These are phyloP conservation scores for Sminthurides bifidus DNA, from an alignment of 1,140 invertebrate species.

Conservation along the genomic window DNA sequence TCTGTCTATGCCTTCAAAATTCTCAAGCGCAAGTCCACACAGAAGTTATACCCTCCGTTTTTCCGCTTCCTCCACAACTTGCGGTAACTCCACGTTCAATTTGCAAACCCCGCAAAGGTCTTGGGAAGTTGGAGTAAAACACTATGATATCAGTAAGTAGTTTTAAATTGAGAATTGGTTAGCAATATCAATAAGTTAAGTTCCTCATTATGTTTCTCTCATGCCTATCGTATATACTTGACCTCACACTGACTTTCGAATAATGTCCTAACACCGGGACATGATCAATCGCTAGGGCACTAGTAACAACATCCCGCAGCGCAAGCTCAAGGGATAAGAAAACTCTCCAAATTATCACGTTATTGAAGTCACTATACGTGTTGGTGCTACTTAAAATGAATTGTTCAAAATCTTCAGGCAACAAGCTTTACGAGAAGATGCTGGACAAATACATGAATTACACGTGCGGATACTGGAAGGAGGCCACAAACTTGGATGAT, in stretches of 20 bases:
- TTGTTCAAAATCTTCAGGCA: conserved; percentile 9
- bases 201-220: no score
- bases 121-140: conserved; percentile 27
- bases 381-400: background rate
- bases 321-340: background rate
- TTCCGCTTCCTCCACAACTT: conserved; percentile 19
- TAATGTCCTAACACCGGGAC: no score
- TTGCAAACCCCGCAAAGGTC: conserved; percentile 21
- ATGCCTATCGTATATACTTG: no score
- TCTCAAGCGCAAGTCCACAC: conserved; percentile 11
- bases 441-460: conserved; percentile 28
- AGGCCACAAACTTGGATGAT: conserved; percentile 20
- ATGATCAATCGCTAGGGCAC: background rate
- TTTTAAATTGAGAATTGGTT: background rate
- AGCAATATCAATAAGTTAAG: no score
- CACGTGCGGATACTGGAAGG: conserved; percentile 22
- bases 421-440: conserved; percentile 26
- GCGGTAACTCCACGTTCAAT: conserved; percentile 19
- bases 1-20: conserved; percentile 18
- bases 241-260: no score
- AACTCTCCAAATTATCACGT: background rate
- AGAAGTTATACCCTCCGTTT: conserved; percentile 14
- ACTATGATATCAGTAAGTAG: conserved; percentile 26
- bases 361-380: background rate
- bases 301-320: background rate